Percentiles rank a stretch among this genome's conserved stretches.
Conservation (phyloP, 30 jellyfish, hydroid and myxozoan genomes). For the Aurelia sp. region DNA sequence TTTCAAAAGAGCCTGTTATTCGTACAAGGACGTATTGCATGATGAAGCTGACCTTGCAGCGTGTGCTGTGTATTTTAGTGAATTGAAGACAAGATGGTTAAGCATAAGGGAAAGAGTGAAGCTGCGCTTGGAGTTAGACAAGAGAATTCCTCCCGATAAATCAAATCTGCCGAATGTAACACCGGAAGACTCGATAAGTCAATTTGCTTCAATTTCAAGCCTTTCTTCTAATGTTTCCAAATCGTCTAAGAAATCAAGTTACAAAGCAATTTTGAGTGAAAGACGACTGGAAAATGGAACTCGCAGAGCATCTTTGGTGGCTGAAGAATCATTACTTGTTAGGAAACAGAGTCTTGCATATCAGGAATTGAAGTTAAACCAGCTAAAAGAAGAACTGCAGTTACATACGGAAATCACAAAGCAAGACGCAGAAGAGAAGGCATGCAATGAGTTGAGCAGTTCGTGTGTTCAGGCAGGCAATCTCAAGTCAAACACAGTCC, state of each 20-base stretch:
- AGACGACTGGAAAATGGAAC: too few relatives aligned
- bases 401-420: conserved; percentile 7
- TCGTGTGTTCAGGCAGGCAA: too few relatives aligned
- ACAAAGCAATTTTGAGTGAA: too few relatives aligned
- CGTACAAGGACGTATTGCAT: too few relatives aligned
- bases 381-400: conserved; percentile 2
- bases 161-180: not conserved
- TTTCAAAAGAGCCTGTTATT: too few relatives aligned
- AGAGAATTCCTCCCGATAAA: conserved; percentile 2
- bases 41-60: too few relatives aligned
- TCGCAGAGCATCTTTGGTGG: too few relatives aligned
- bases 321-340: too few relatives aligned
- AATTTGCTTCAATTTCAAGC: not conserved
- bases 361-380: conserved; percentile 5
- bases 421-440: conserved; percentile 16
- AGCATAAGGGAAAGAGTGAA: conserved; percentile 15
- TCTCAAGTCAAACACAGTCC: too few relatives aligned
- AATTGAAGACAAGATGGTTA: not conserved
- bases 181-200: conserved; percentile 40
- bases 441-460: not conserved
- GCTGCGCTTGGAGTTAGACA: not conserved
- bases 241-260: not conserved
- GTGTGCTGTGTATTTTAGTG: conserved; percentile 16
- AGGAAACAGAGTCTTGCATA: too few relatives aligned
- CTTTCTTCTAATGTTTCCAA: not conserved